A percentile compares a stretch with the other conserved stretches of the same genome.
These are phyloP conservation scores for Anoplophora glabripennis DNA, from an alignment of 1,140 invertebrate species.

Conservation along the genomic window DNA sequence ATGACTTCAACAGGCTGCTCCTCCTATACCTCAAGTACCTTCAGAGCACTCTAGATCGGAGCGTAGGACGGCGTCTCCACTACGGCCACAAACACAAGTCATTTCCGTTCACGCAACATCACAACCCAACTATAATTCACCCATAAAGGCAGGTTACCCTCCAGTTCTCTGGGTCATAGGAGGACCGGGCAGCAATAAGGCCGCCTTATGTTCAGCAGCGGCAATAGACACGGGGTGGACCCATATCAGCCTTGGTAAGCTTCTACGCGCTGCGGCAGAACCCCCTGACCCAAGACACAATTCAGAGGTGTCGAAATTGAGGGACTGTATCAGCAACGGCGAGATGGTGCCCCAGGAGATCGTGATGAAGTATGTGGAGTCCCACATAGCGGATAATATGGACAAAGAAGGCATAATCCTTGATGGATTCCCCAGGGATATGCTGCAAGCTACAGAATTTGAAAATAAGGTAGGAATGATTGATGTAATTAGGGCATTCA, in stretches of 20 bases:
- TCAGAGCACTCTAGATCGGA: slow-evolving; percentile 1
- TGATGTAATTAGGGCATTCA: background rate
- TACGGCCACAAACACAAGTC: slow-evolving; percentile 41
- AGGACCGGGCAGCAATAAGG: slow-evolving; percentile 74
- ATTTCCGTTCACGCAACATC: slow-evolving; percentile 44
- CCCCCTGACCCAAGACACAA: slow-evolving; percentile 53
- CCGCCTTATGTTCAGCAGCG: slow-evolving; percentile 66
- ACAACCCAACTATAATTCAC: slow-evolving; percentile 39
- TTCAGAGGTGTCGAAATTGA: slow-evolving; percentile 56
- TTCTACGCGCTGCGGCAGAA: slow-evolving; percentile 65
- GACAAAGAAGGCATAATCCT: slow-evolving; percentile 72
- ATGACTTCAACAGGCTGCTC: slow-evolving; percentile 16
- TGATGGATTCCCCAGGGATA: slow-evolving; percentile 85
- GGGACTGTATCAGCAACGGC: slow-evolving; percentile 73
- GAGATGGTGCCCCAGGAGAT: slow-evolving; percentile 74
- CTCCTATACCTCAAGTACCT: slow-evolving; percentile 7
- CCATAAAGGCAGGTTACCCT: slow-evolving; percentile 51
- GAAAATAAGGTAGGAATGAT: slow-evolving; percentile 69
- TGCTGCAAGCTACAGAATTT: slow-evolving; percentile 80
- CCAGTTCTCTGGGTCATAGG: slow-evolving; percentile 78
- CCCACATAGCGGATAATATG: slow-evolving; percentile 56
- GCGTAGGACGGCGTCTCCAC: slow-evolving; percentile 11
- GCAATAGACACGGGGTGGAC: slow-evolving; percentile 67
- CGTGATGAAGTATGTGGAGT: slow-evolving; percentile 65
- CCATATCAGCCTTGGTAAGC: slow-evolving; percentile 70